Percentiles rank a stretch among this genome's conserved stretches.
Conservation (phyloP, 2,113 vertebrate species). For the Halichoerus grypus region DNA sequence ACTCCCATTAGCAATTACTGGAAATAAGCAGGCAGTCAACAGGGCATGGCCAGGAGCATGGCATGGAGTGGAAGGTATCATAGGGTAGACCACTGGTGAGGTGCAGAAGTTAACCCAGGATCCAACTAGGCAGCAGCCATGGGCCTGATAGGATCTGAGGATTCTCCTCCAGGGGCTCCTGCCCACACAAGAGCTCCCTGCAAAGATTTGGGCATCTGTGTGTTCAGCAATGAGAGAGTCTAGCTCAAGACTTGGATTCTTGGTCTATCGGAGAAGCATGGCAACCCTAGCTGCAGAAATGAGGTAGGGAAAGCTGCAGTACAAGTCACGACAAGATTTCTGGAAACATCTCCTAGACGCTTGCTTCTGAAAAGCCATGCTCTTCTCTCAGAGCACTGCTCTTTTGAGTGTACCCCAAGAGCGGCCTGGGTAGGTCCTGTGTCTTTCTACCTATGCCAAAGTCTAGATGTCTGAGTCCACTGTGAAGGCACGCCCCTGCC, state of each 20-base stretch:
- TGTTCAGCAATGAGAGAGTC: background rate
- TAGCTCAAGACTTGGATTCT: background rate
- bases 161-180: background rate
- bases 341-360: background rate
- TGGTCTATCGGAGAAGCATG: background rate
- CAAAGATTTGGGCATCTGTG: accelerated
- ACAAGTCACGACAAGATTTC: background rate
- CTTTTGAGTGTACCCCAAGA: too few relatives aligned
- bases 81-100: too few relatives aligned
- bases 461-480: background rate
- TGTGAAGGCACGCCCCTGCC: background rate
- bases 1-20: background rate
- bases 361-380: background rate
- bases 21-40: background rate
- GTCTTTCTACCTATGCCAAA: background rate
- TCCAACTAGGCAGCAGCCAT: background rate
- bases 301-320: accelerated
- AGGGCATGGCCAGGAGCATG: background rate
- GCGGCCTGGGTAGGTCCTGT: background rate
- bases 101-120: background rate
- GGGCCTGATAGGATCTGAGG: background rate
- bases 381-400: background rate
- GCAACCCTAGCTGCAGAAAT: background rate
- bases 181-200: accelerated
- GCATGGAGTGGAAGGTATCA: accelerated